Base-by-base conservation (phyloP, 2,888 invertebrate species). In the Abrostola tripartita region DNA sequence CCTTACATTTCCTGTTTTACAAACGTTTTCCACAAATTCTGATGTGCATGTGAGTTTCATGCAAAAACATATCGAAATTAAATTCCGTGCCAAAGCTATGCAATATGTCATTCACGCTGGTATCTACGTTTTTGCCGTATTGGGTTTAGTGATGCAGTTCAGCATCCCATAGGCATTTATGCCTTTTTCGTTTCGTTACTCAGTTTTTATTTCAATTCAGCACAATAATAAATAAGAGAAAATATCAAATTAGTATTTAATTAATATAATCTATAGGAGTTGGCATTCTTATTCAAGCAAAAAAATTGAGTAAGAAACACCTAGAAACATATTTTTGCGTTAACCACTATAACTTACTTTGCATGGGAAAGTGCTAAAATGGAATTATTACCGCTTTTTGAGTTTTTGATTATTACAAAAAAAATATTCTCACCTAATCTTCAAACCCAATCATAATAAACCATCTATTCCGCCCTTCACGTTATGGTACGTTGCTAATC, bases 21-120 rank as follows among this genome's bases (percentile, higher is more conserved):
- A 61, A 64, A 65, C 74, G 74, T 24, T 24, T 81, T 77, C 76
- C 77, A 77, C 66, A 74, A 74, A 80, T 81, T 73, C 64, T 68
- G 68, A 65, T 61, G 61, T 52, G 53, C 60, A 59, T 57, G 55
- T 61, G 65, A 65, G 63, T 60, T 63, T 63, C 53, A 56, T 68
- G 68, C 55, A 80, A 81, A 78, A 83, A 80, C 69, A 79, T 74
- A 81, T 72, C 70, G 68, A 76, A 79, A 82, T 82, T 76, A 81
- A 82, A 81, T 82, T 79, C 70, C 69, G 56, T 50, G 37, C 52
- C 52, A 61, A 73, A 66, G 56, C 41, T 56, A 65, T 55, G 59
- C 52, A 40, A 53, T 47, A 14, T 36, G 47, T 68, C 66, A 63
- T 11, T 68, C 63, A 63, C 40, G 63, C 62, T 24, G 49, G 56